Percentiles rank a stretch among this genome's conserved stretches.
Conservation (phyloP, 2,113 vertebrate species). For the Tetraodon nigroviridis region DNA sequence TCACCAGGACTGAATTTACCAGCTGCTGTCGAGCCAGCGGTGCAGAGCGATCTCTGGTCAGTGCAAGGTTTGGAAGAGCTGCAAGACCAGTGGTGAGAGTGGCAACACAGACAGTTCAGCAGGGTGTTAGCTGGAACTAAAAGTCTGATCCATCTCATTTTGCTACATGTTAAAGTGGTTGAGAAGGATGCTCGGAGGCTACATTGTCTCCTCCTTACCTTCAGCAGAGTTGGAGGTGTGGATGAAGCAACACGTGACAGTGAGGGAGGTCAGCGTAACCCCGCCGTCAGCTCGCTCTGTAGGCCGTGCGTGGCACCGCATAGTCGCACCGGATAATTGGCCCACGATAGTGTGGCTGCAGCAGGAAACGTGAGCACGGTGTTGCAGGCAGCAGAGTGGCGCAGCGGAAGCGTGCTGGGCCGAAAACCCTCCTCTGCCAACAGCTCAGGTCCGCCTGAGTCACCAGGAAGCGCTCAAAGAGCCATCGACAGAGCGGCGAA, state of each 20-base stretch:
- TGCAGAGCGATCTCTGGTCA: conserved; percentile 33
- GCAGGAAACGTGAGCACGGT: conserved; percentile 70
- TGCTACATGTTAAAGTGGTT: conserved; percentile 37
- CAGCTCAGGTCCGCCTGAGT: neutral
- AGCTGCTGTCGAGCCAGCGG: conserved; percentile 62
- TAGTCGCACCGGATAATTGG: conserved; percentile 77
- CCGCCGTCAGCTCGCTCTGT: conserved; percentile 9
- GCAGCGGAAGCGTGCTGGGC: conserved; percentile 83
- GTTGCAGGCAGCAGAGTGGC: conserved; percentile 70
- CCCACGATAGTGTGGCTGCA: conserved; percentile 43
- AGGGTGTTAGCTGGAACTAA: conserved; percentile 10
- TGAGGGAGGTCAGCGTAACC: too few species aligned
- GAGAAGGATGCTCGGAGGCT: conserved; percentile 7
- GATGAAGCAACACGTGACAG: too few species aligned
- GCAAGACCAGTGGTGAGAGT: conserved; percentile 30
- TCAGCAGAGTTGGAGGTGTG: conserved; percentile 18
- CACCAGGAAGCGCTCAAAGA: conserved; percentile 19
- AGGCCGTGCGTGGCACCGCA: conserved; percentile 76
- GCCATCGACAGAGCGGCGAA: conserved; percentile 12
- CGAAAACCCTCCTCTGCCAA: too few species aligned
- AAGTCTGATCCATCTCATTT: neutral
- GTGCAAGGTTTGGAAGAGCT: conserved; percentile 27
- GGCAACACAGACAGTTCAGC: conserved; percentile 9
- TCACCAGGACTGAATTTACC: conserved; percentile 47
- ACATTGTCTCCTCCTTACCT: neutral